Base-by-base conservation (phyloP, 2,113 vertebrate genomes). In the Pollachius pollachius region DNA sequence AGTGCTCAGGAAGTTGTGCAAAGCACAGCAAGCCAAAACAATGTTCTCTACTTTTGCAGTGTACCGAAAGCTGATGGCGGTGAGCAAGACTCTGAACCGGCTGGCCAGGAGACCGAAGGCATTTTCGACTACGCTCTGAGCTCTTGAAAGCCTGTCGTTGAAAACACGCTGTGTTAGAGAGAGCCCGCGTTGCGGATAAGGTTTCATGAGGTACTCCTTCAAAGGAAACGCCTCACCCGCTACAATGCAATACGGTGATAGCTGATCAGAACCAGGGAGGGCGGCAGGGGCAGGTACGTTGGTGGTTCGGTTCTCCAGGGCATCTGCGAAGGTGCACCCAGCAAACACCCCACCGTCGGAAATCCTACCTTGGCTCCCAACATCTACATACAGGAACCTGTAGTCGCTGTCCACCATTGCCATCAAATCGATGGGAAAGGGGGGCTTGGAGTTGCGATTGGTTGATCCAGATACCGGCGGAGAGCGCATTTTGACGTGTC, bases 61-160 rank as follows among this genome's bases (percentile, higher is more conserved):
- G 23, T 23, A 23, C 52, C 52, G 52, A 9, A 13, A 9, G 15
- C 11, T 9, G 27, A 64, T 8, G 13, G 23, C 34, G 7, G 63
- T 64, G 5, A 21, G 6, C 21, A 64, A 27, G 15, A 64, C 63
- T 13, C 63, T 7, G 9, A 64, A 30, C 8, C 63, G 63, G 27
- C 34, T 64, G 18, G 63, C 63, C 9, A 64, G 30, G 27, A 64
- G 16, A 4, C 63, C 63, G 34, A 64, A 64, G 19, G 63, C 63
- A 27, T 64, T 64, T 64, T 64, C 23, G 13, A 64, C 63, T 30
- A 27, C 63, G 6, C 23, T 23, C 23, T 7, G 19, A 4, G 23
- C 63, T 12, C 63, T 2, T 27, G 23, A 64, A 6, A 64, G 63
- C 3, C 4, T 23, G 25, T 64, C 25, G 30, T 64, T 64, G 23